Evolutionary conservation across 2,797 vertebrate species (phyloP), one percentile per base, ranked within the genome.

Genomic region (Brachyrhaphis roseni): DNA sequence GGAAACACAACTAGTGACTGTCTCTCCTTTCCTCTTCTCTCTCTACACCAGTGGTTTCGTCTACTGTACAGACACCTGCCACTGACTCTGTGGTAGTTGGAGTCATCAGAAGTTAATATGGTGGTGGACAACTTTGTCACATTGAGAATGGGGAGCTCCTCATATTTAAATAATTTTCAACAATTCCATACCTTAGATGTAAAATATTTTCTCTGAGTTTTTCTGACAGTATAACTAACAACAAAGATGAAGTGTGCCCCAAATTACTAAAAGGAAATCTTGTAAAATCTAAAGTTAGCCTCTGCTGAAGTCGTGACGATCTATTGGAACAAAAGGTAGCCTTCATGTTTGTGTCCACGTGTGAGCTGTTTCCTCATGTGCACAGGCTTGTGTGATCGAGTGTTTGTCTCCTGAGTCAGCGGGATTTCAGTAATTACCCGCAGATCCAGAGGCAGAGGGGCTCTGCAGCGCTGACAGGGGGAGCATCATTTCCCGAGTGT

Each of bases 381-480:
- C 49, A 26, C 36, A 66, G 20, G 20, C 78, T 73, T 78, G 46
- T 77, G 74, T 82, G 71, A 79, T 76, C 77, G 47, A 72, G 74
- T 72, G 77, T 81, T 75, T 82, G 88, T 77, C 81, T 90, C 90
- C 95, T 95, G 95, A 95, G 92, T 96, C 95, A 96, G 95, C 95
- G 89, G 81, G 79, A 72, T 89, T 82, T 77, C 86, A 88, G 92
- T 95, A 96, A 95, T 96, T 95, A 94, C 92, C 91, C 90, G 75
- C 78, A 85, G 88, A 90, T 91, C 91, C 88, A 84, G 85, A 90
- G 87, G 88, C 88, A 85, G 85, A 90, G 81, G 66, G 80, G 79
- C 83, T 88, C 76, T 81, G 83, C 79, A 43, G 84, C 41, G 57
- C 86, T 92, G 92, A 93, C 86, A 85, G 90, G 81, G 74, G 82